These are phyloP conservation scores for Leucoraja erinaceus DNA, from an alignment of 2,113 vertebrate species.

Conservation along the genomic window DNA sequence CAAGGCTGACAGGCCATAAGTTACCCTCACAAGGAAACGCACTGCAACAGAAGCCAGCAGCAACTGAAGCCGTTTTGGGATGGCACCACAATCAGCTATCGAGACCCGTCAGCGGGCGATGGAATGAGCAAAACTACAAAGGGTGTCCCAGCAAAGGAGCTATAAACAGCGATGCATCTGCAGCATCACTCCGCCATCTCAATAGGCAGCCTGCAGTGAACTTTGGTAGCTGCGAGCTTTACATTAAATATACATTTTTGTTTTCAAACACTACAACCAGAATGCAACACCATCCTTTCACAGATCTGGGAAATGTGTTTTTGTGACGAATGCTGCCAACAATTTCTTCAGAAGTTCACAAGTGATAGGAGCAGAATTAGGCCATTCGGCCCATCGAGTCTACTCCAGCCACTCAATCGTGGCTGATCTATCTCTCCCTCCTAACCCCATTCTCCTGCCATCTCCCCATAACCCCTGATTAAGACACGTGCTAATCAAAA, in stretches of 20 bases:
- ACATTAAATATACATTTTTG: background rate
- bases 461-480: too few species aligned
- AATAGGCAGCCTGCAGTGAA: background rate
- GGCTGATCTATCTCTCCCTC: too few species aligned
- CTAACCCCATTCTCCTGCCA: too few species aligned
- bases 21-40: background rate
- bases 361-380: too few species aligned
- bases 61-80: background rate
- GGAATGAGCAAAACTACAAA: background rate
- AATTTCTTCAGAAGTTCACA: too few species aligned
- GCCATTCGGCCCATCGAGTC: too few species aligned
- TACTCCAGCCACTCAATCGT: too few species aligned
- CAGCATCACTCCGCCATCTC: background rate
- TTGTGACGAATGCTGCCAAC: background rate
- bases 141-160: background rate
- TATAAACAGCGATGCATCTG: background rate
- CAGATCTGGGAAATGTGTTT: background rate
- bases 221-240: background rate
- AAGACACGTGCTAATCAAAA: too few species aligned
- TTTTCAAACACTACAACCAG: background rate
- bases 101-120: background rate
- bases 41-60: background rate
- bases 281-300: background rate
- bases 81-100: background rate
- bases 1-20: slow-evolving; percentile 12